Conservation (phyloP, 2,113 vertebrate species). For the Cyphomyrus plagiostoma region DNA sequence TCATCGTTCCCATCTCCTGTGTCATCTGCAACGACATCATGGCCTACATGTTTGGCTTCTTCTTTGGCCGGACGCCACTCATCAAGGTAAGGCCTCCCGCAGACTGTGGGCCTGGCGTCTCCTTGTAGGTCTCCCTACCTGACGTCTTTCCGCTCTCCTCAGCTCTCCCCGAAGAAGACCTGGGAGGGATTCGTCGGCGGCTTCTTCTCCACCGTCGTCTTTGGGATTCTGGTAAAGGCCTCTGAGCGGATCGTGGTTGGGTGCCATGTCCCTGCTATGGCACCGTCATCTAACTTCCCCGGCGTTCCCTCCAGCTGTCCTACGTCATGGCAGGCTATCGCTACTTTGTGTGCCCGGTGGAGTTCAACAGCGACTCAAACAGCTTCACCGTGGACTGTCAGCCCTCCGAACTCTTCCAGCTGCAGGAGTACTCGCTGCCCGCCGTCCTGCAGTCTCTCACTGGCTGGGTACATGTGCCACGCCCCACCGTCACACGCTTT, state of each 20-base stretch:
- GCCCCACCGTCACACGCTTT: not conserved
- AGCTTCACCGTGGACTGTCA: constrained; percentile 93
- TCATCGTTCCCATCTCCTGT: constrained; percentile 96
- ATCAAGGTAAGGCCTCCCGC: constrained; percentile 75
- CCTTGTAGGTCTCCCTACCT: not conserved
- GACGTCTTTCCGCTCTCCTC: constrained; percentile 22
- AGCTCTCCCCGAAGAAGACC: constrained; percentile 98
- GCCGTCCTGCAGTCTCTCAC: constrained; percentile 71
- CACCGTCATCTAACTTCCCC: not conserved
- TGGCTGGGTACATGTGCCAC: constrained; percentile 74
- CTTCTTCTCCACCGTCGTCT: constrained; percentile 87
- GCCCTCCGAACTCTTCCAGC: constrained; percentile 86
- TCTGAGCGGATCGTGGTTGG: not conserved
- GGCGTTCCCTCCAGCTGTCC: constrained; percentile 67
- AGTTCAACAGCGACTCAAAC: constrained; percentile 96
- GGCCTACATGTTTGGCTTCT: constrained; percentile 99
- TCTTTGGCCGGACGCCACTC: constrained; percentile 93
- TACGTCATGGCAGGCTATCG: constrained; percentile 90
- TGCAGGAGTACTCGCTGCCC: constrained; percentile 84
- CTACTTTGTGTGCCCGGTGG: constrained; percentile 94
- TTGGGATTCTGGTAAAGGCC: constrained; percentile 83
- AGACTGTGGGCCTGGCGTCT: not conserved
- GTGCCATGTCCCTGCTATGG: not conserved
- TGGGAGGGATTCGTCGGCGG: constrained; percentile 99
- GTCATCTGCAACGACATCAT: constrained; percentile 99